Evolutionary conservation across 2,797 vertebrate species (phyloP).

Genomic region (Gymnodraco acuticeps): DNA sequence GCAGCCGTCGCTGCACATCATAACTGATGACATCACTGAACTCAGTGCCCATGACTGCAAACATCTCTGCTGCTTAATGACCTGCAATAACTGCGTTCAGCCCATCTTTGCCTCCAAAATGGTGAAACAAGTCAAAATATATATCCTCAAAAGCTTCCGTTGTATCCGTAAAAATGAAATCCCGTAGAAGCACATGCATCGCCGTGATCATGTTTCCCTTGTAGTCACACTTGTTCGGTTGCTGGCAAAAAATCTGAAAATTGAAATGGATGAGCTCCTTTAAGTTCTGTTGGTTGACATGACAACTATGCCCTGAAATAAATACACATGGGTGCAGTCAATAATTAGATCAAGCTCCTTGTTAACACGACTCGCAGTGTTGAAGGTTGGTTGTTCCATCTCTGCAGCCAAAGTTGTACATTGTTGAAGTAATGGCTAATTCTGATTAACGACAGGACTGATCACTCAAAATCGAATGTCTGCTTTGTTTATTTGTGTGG

Average conservation of each 20-base stretch:
- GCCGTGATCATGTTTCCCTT: conserved; percentile 19
- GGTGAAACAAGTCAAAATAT: conserved; percentile 31
- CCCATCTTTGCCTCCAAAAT: conserved; percentile 38
- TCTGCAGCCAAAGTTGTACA: conserved; percentile 33
- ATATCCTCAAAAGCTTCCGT: conserved; percentile 15
- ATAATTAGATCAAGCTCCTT: conserved; percentile 55
- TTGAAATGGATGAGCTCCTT: conserved; percentile 47
- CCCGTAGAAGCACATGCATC: not conserved
- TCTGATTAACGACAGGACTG: conserved; percentile 33
- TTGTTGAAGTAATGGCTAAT: conserved; percentile 36
- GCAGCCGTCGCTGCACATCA: conserved; percentile 47
- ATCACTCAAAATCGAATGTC: conserved; percentile 17
- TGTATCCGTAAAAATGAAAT: conserved; percentile 29
- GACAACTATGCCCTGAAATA: conserved; percentile 62
- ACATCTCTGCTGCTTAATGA: conserved; percentile 69
- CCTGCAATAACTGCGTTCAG: conserved; percentile 63
- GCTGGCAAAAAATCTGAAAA: conserved; percentile 21
- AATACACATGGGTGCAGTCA: conserved; percentile 53
- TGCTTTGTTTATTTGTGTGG: not conserved
- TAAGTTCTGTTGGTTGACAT: conserved; percentile 62
- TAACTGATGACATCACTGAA: conserved; percentile 48
- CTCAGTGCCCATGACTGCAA: conserved; percentile 56
- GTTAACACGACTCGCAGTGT: conserved; percentile 55
- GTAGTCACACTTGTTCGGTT: conserved; percentile 5
- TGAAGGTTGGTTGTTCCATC: conserved; percentile 42